A percentile compares a stretch with the other conserved stretches of the same genome.
Evolutionary conservation across 2,113 vertebrate genomes (phyloP).

Genomic region (Pachycephala philippinensis): DNA sequence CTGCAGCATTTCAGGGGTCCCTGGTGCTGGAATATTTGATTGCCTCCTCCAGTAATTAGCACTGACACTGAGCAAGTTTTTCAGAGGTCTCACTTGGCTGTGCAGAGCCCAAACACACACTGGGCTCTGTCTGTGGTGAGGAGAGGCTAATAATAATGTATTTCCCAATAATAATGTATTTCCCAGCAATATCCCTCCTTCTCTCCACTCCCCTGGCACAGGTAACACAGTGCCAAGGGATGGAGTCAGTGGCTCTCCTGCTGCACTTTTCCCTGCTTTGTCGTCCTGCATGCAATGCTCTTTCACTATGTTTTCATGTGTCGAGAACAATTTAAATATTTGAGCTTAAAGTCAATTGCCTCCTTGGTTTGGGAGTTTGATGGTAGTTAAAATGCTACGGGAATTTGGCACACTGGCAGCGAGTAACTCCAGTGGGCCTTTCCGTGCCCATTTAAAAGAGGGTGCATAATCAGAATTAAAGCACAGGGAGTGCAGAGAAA

Average conservation of each 20-base stretch:
- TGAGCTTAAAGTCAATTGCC: background rate
- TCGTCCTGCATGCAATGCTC: background rate
- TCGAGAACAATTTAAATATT: background rate
- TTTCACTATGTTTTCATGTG: background rate
- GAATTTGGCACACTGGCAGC: background rate
- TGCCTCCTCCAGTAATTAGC: constrained; percentile 8
- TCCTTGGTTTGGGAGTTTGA: background rate
- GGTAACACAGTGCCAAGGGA: background rate
- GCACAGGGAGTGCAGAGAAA: background rate
- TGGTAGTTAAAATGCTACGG: background rate
- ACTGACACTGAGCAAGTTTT: constrained; percentile 1
- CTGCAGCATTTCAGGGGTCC: constrained; percentile 21
- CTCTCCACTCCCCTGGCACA: background rate
- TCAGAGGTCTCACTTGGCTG: background rate
- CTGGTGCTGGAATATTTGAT: background rate
- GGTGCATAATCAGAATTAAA: background rate
- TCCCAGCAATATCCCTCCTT: background rate
- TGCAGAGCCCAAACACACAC: background rate
- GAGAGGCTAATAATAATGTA: background rate
- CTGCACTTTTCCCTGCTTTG: background rate
- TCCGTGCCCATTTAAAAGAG: background rate
- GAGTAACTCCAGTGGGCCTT: background rate
- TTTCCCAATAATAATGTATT: background rate
- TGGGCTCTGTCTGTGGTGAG: background rate
- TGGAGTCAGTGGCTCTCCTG: fast-evolving